Evolutionary conservation across 1,140 invertebrate species (phyloP), one percentile per base, ranked within the genome.

Genomic region (Saxidomus purpurata): DNA sequence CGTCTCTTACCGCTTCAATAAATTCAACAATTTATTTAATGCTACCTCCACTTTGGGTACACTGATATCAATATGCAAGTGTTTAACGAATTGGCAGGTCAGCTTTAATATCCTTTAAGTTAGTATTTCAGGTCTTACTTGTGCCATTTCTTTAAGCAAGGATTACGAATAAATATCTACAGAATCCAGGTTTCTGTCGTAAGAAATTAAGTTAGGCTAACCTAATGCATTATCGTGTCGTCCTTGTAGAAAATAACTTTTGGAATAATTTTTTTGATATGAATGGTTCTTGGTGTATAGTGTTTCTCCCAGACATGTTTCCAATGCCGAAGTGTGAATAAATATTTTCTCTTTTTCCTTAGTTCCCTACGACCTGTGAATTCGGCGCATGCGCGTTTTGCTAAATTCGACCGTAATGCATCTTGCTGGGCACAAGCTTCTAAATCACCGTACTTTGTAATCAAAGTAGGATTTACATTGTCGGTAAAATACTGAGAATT

Each of bases 401-500:
- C 90, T 31, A 93, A 49, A 79, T 34, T 19, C 3, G 49, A n/a
- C n/a, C 34, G 83, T 3, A 93, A 79, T 31, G 71, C 71, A 8
- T 89, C 15, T 25, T 74, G 79, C 25, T 90, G 43, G 15, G 34
- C 61, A 36, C 93, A 94, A 6, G 8, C 25, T 11, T 84, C 17
- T 17, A 67, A 55, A 36, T 38, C 4, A 17, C 43, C 47, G n/a
- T 76, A 55, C 3, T 31, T 79, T 2, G 34, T 31, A 6, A 71
- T 4, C 0, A 79, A 9, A 1, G 6, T 3, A 11, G 63, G 36
- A 76, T 59, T 43, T 19, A 71, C 17, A 28, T 86, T 90, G 55
- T 91, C 90, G 40, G 92, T 92, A 67, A 94, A 94, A 67, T 93
- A 94, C 36, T 93, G 90, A 1, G 93, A 89, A 77, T 93, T 93